Conservation (phyloP, 2,888 invertebrate species). For the Odontocerum albicorne region DNA sequence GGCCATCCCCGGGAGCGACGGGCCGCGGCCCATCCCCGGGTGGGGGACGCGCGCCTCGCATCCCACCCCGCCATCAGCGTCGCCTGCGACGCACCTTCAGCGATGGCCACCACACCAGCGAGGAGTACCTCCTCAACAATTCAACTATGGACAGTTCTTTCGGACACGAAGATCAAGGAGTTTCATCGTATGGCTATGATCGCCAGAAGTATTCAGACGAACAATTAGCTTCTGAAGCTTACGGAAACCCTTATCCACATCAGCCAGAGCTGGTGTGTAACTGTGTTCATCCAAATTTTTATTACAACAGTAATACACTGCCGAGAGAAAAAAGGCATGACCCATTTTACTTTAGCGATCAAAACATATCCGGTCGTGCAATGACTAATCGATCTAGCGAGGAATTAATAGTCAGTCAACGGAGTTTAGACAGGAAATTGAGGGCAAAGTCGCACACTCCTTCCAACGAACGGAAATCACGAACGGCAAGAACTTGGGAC, state of each 20-base stretch:
- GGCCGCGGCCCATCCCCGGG: constrained; percentile 6
- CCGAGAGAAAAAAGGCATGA: constrained; percentile 31
- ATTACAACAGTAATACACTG: constrained; percentile 28
- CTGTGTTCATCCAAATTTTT: constrained; percentile 30
- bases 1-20: constrained; percentile 7
- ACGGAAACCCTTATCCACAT: constrained; percentile 28
- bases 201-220: constrained; percentile 25
- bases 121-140: constrained; percentile 33
- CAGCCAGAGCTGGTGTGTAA: constrained; percentile 31
- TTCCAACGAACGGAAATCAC: constrained; percentile 19
- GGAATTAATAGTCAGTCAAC: constrained; percentile 32
- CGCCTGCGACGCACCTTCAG: constrained; percentile 32
- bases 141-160: constrained; percentile 32
- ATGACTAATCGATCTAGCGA: constrained; percentile 31
- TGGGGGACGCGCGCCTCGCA: constrained; percentile 1
- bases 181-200: constrained; percentile 19
- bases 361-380: constrained; percentile 29
- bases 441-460: constrained; percentile 24
- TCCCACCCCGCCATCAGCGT: constrained; percentile 20
- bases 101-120: constrained; percentile 35
- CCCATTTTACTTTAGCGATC: constrained; percentile 33
- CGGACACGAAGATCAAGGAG: constrained; percentile 21
- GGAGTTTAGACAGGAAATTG: constrained; percentile 32
- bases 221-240: constrained; percentile 18
- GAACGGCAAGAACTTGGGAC: constrained; percentile 17